Percentiles rank a stretch among this genome's conserved stretches.
phyloP scores from a whole-genome alignment of 2,797 vertebrate species.

The Fistularia commersonii region DNA sequence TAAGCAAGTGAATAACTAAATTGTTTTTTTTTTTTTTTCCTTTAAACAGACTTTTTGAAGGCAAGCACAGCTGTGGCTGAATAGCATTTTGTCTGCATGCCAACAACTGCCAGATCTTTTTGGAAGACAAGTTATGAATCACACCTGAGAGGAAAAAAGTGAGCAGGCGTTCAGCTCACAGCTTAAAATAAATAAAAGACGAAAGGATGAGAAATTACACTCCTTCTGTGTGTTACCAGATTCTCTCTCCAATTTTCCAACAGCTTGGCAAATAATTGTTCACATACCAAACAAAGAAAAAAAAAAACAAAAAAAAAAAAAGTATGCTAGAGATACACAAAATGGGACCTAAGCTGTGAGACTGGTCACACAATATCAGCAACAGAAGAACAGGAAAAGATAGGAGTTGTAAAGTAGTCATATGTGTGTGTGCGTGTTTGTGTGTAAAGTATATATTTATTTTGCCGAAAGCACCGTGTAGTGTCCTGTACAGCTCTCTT shows the following conservation, averaged over 20 bases:
- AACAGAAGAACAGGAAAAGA: constrained; percentile 20
- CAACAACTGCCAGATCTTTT: constrained; percentile 24
- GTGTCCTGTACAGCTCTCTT: too few relatives aligned
- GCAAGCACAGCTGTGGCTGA: constrained; percentile 11
- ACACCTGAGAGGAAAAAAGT: constrained; percentile 29
- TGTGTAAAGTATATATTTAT: too few relatives aligned
- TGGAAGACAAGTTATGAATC: constrained; percentile 27
- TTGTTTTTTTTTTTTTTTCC: too few relatives aligned
- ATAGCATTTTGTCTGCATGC: constrained; percentile 17
- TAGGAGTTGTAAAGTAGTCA: too few relatives aligned
- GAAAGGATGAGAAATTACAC: too few relatives aligned
- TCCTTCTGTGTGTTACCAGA: constrained; percentile 5
- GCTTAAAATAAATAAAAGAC: too few relatives aligned
- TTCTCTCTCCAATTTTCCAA: constrained; percentile 16
- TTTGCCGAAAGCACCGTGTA: too few relatives aligned
- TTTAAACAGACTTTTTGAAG: constrained; percentile 4
- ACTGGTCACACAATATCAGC: constrained; percentile 44
- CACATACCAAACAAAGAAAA: constrained; percentile 36
- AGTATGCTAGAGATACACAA: constrained; percentile 9
- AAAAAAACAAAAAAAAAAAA: too few relatives aligned
- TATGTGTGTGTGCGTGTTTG: too few relatives aligned
- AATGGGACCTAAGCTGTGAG: constrained; percentile 33
- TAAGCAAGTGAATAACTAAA: too few relatives aligned
- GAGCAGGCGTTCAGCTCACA: constrained; percentile 14
- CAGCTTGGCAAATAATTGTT: constrained; percentile 40